phyloP scores from a whole-genome alignment of 2,888 invertebrate species.

The Opisthograptis luteolata region DNA sequence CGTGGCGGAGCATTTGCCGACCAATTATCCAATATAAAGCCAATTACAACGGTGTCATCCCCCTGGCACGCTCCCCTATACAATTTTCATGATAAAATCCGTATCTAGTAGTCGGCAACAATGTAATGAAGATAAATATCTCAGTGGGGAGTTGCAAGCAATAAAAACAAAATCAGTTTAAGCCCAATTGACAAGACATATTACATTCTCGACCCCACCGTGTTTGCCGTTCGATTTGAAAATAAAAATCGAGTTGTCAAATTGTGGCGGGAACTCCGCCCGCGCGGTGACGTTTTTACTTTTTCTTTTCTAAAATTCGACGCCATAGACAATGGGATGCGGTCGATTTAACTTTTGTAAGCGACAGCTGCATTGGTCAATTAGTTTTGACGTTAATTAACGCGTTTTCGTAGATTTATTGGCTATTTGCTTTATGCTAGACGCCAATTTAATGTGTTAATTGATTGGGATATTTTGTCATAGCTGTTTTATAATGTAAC shows the following conservation, averaged over 20 bases:
- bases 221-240: slow-evolving; percentile 24
- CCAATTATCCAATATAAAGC: slow-evolving; percentile 76
- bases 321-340: slow-evolving; percentile 47
- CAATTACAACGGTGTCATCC: slow-evolving; percentile 73
- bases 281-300: slow-evolving; percentile 55
- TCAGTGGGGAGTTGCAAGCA: slow-evolving; percentile 66
- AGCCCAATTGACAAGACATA: slow-evolving; percentile 74
- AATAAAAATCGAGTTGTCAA: slow-evolving; percentile 58
- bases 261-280: slow-evolving; percentile 65
- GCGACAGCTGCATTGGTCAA: slow-evolving; percentile 54
- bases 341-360: slow-evolving; percentile 48
- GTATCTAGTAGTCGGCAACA: slow-evolving; percentile 70
- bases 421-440: slow-evolving; percentile 32
- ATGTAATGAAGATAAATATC: slow-evolving; percentile 81
- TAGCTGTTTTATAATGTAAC: slow-evolving; percentile 27
- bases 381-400: slow-evolving; percentile 54
- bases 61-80: slow-evolving; percentile 59
- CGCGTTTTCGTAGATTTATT: slow-evolving; percentile 51
- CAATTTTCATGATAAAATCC: slow-evolving; percentile 77
- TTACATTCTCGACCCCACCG: slow-evolving; percentile 53
- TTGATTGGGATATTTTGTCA: slow-evolving; percentile 31
- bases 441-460: slow-evolving; percentile 38
- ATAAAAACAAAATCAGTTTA: slow-evolving; percentile 56
- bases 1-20: slow-evolving; percentile 58
- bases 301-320: slow-evolving; percentile 23